Conservation (phyloP, 2,113 vertebrate species). For the Eurypyga helias region DNA sequence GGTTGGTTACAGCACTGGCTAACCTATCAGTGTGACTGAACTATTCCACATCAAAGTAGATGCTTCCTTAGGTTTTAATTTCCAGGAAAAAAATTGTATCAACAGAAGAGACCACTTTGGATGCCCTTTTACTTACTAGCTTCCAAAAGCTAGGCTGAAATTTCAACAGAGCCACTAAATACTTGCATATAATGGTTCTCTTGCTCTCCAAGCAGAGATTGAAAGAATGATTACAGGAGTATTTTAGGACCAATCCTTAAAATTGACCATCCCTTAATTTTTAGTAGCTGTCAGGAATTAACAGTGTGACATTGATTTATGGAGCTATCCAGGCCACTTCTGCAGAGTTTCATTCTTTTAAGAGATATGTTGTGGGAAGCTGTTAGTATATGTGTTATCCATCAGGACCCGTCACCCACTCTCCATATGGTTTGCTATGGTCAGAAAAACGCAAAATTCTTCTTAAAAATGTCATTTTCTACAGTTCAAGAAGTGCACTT, state of each 20-base stretch:
- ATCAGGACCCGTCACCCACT: neutral
- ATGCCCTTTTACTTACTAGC: neutral
- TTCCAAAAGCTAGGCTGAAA: neutral
- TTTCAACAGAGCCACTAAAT: neutral
- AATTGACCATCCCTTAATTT: conserved; percentile 11
- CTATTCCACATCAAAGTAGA: neutral
- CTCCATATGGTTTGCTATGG: neutral
- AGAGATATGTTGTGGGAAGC: conserved; percentile 16
- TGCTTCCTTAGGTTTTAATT: neutral
- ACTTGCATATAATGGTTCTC: neutral
- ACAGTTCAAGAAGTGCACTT: neutral
- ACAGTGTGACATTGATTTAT: conserved; percentile 42
- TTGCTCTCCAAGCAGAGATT: neutral
- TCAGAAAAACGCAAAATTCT: conserved; percentile 4
- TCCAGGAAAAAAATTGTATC: neutral
- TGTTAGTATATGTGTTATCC: conserved; percentile 13
- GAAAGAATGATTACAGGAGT: neutral
- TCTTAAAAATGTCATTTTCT: neutral
- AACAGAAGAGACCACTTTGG: neutral
- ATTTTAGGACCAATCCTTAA: conserved; percentile 25
- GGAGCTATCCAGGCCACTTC: neutral
- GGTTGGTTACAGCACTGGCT: neutral
- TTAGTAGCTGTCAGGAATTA: conserved; percentile 31
- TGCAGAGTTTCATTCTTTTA: conserved; percentile 15
- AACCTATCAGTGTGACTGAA: neutral